phyloP scores from a whole-genome alignment of 1,140 invertebrate genomes.

The Heterodera schachtii region DNA sequence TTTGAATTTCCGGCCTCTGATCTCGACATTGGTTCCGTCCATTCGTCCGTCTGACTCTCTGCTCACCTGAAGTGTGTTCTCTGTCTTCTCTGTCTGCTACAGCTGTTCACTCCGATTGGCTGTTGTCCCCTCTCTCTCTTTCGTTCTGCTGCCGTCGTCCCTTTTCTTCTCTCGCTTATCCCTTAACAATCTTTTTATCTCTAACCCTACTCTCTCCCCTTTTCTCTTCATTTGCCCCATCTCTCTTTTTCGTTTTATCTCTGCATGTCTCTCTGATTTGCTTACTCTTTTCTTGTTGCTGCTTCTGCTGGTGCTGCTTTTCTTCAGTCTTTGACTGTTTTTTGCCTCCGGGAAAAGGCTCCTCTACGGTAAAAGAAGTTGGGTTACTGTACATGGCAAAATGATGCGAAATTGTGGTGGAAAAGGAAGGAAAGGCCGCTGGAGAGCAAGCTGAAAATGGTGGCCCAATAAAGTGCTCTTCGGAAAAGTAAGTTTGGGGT shows the following conservation, averaged over 20 bases:
- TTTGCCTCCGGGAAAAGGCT: background rate
- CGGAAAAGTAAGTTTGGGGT: background rate
- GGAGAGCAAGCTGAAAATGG: background rate
- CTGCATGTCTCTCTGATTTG: background rate
- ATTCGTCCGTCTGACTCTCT: background rate
- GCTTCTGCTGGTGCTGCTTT: background rate
- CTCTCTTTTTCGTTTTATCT: background rate
- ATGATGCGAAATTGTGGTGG: slow-evolving; percentile 10
- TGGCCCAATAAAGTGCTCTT: background rate
- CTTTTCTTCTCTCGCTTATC: background rate
- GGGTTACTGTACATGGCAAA: slow-evolving; percentile 6
- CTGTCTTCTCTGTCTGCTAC: slow-evolving; percentile 7
- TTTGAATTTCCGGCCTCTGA: too few species aligned
- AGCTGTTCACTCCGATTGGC: background rate
- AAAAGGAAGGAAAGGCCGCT: background rate
- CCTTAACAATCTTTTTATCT: slow-evolving; percentile 6
- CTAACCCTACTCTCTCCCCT: background rate
- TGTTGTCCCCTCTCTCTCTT: background rate
- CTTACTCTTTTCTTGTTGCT: background rate
- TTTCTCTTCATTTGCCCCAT: background rate
- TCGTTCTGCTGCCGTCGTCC: background rate
- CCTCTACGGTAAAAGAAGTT: background rate
- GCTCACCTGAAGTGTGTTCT: slow-evolving; percentile 21
- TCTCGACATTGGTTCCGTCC: too few species aligned
- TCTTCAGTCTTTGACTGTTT: background rate